Base-by-base conservation (phyloP, 2,888 invertebrate genomes). In the Willowsia nigromaculata region DNA sequence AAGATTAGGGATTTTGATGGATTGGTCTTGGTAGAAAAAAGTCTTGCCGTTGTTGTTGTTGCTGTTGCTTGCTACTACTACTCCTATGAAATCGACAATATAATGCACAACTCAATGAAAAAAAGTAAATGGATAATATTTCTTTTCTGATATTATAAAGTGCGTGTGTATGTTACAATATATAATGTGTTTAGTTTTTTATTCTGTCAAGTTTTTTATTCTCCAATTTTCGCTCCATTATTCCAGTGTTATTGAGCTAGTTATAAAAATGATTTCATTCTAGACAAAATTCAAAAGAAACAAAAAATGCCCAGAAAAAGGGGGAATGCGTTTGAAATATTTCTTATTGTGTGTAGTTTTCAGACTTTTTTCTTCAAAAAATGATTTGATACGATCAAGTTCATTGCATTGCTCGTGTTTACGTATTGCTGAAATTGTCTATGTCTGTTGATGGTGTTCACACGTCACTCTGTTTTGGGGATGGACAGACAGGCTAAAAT, bases 1-100 rank as follows among this genome's bases (percentile, higher is more conserved):
- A 71, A 87, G 87, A 87, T 87, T 87, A 87, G 87, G 82, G 87
- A 81, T 30, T 87, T 87, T 87, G 87, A 87, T 87, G 87, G 87
- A 87, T 87, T 87, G 87, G 82, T 81, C 59, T 82, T 68, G n/a
- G 86, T 65, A 83, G 40, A 56, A 76, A 76, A 76, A 80, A 50
- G 76, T 76, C 76, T 76, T 50, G 50, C 43, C 33, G 71, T 27
- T 43, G 65, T 71, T 50, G 27, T 76, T 40, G 22, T 40, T 80
- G 76, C 30, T 50, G 56, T 37, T 80, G 40, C 25, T 33, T 53
- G 27, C 76, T 53, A 27, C 50, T 47, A 25, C 47, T 33, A 27
- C 53, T 78, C 18, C 30, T 15, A 50, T 13, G n/a, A 53, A 78
- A 78, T 78, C 76, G 53, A 78, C 47, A 78, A 27, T 40, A 80